Percentiles rank a stretch among this genome's conserved stretches.
Conservation (phyloP, 2,797 vertebrate species). For the Girardinus metallicus region DNA sequence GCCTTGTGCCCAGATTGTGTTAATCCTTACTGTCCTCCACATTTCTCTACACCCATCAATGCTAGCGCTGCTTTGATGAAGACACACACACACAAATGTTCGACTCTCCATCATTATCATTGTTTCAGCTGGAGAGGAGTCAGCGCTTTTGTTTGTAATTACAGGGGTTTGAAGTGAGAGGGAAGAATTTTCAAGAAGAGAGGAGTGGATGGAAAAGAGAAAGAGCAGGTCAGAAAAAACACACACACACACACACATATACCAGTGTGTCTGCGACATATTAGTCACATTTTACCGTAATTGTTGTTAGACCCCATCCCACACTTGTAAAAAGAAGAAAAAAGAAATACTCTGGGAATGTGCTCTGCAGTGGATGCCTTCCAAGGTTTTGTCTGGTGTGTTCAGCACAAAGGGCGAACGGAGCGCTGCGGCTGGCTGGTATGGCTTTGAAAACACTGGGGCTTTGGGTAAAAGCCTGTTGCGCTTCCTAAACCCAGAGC, state of each 20-base stretch:
- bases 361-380: slow-evolving; percentile 78
- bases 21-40: slow-evolving; percentile 79
- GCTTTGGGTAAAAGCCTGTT: slow-evolving; percentile 68
- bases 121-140: slow-evolving; percentile 82
- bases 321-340: slow-evolving; percentile 77
- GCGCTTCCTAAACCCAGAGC: slow-evolving; percentile 73
- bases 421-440: slow-evolving; percentile 76
- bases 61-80: slow-evolving; percentile 76
- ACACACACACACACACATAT: slow-evolving; percentile 55
- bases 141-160: slow-evolving; percentile 86
- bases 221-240: slow-evolving; percentile 68
- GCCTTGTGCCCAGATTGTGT: slow-evolving; percentile 78
- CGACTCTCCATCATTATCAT: slow-evolving; percentile 81
- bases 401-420: slow-evolving; percentile 77
- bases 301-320: slow-evolving; percentile 84
- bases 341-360: slow-evolving; percentile 78
- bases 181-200: slow-evolving; percentile 70
- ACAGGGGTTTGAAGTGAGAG: slow-evolving; percentile 81
- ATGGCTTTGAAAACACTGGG: slow-evolving; percentile 78
- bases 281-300: slow-evolving; percentile 88
- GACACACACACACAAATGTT: slow-evolving; percentile 59
- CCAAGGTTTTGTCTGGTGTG: slow-evolving; percentile 82
- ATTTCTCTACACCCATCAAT: slow-evolving; percentile 77
- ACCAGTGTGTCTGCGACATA: slow-evolving; percentile 82
- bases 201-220: slow-evolving; percentile 74